Evolutionary conservation across 2,888 invertebrate genomes (phyloP).

Genomic region (Cephus pulcher): DNA sequence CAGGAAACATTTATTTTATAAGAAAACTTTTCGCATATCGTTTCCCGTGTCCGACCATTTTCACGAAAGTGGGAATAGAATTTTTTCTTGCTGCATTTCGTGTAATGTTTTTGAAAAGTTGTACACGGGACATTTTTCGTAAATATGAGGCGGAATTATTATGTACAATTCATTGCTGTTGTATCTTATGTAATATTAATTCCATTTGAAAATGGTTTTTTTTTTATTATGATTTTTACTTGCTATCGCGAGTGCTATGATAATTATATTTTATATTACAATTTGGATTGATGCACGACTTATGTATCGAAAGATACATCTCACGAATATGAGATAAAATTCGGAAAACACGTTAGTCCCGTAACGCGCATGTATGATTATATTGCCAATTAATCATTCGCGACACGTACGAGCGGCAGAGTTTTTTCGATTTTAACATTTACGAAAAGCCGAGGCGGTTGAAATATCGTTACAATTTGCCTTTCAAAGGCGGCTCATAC

Average conservation of each 20-base stretch:
- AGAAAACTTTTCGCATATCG: not conserved
- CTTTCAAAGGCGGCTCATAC: no score
- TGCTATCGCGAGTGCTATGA: no score
- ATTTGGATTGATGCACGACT: no score
- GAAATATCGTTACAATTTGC: no score
- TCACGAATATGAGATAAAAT: no score
- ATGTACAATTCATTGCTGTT: not conserved
- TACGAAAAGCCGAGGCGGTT: no score
- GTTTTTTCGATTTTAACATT: no score
- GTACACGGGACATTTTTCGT: not conserved
- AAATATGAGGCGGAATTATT: not conserved
- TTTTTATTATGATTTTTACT: no score
- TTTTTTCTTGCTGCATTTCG: not conserved
- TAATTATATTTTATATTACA: no score
- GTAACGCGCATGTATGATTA: not conserved
- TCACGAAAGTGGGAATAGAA: not conserved
- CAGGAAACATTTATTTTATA: not conserved
- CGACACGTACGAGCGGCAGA: not conserved
- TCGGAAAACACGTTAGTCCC: not conserved
- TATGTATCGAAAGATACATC: no score
- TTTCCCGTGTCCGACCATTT: not conserved
- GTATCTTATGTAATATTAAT: no score
- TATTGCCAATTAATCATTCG: not conserved
- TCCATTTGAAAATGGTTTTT: no score
- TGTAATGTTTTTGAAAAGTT: not conserved